Percentiles rank a stretch among this genome's conserved stretches.
Evolutionary conservation across 1,140 invertebrate species (phyloP).

Genomic region (Heliconius himera): DNA sequence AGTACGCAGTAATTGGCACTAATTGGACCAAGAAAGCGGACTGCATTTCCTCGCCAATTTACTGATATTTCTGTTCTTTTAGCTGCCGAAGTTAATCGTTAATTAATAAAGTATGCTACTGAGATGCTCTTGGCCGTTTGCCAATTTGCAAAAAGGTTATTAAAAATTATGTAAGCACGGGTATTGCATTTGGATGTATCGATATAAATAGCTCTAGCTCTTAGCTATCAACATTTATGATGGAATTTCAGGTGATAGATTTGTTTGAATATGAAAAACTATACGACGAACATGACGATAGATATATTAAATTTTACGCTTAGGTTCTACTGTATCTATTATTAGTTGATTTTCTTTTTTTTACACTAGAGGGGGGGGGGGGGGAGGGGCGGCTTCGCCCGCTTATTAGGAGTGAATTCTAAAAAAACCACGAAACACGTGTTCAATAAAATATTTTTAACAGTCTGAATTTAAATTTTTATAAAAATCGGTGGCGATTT

Average conservation of each 20-base stretch:
- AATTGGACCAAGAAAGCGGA: slow-evolving; percentile 1
- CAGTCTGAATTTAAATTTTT: too few species aligned
- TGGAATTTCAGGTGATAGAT: not conserved
- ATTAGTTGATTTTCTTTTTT: not conserved
- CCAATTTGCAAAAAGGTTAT: slow-evolving; percentile 26
- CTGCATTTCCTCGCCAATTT: slow-evolving; percentile 14
- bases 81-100: slow-evolving; percentile 24
- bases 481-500: too few species aligned
- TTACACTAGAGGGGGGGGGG: too few species aligned
- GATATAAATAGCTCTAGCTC: not conserved
- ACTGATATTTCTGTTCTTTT: slow-evolving; percentile 18
- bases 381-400: too few species aligned
- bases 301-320: too few species aligned
- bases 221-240: not conserved
- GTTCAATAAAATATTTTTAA: too few species aligned
- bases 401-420: too few species aligned
- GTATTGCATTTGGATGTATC: not conserved
- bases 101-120: slow-evolving; percentile 32
- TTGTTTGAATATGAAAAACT: not conserved
- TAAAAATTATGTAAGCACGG: not conserved
- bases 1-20: not conserved
- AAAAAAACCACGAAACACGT: too few species aligned
- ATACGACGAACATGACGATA: too few species aligned
- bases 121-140: slow-evolving; percentile 23
- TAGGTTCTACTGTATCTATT: not conserved